A percentile compares a stretch with the other conserved stretches of the same genome.
These are phyloP conservation scores for Eupithecia vulgata DNA, from an alignment of 2,888 invertebrate genomes.

Conservation along the genomic window DNA sequence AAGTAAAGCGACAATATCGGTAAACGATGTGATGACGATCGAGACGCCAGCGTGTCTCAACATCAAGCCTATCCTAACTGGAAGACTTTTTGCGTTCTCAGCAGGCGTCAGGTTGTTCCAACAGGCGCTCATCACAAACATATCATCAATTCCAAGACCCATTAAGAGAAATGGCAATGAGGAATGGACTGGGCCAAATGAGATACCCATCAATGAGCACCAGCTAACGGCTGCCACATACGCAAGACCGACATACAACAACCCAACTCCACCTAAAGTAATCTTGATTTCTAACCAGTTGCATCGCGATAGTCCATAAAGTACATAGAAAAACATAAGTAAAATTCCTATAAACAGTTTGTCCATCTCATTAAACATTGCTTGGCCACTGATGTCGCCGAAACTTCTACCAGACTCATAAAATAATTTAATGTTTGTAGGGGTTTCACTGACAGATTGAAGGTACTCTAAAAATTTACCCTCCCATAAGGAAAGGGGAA, in stretches of 20 bases:
- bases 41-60: constrained; percentile 92
- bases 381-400: constrained; percentile 88
- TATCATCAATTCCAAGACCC: constrained; percentile 92
- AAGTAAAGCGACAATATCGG: constrained; percentile 91
- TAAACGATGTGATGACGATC: constrained; percentile 92
- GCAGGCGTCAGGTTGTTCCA: constrained; percentile 87
- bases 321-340: constrained; percentile 90
- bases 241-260: constrained; percentile 89
- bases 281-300: constrained; percentile 90
- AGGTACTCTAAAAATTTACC: constrained; percentile 79
- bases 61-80: constrained; percentile 87
- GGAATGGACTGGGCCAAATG: constrained; percentile 92
- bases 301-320: constrained; percentile 88
- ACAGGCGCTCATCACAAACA: constrained; percentile 92
- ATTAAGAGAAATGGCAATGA: constrained; percentile 92
- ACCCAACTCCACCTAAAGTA: constrained; percentile 87
- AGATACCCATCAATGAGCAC: constrained; percentile 88
- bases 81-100: constrained; percentile 80
- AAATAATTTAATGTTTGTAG: constrained; percentile 72
- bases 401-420: constrained; percentile 88
- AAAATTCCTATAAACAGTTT: constrained; percentile 87
- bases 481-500: constrained; percentile 86
- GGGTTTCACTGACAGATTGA: constrained; percentile 60
- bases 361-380: constrained; percentile 89
- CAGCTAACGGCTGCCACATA: constrained; percentile 88